Conservation (phyloP, 2,797 vertebrate genomes). For the Squalus acanthias region DNA sequence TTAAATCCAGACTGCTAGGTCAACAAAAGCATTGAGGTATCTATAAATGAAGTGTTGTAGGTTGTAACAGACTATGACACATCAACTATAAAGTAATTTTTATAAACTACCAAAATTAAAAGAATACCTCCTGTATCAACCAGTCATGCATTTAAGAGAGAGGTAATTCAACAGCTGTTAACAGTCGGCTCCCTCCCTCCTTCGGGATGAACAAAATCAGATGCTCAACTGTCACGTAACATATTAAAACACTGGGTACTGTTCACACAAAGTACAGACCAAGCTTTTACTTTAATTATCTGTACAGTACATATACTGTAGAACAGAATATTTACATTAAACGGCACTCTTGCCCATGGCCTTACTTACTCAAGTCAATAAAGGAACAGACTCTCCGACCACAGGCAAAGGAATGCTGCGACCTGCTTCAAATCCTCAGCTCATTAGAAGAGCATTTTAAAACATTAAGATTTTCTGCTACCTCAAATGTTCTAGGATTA, state of each 20-base stretch:
- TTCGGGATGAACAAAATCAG: slow-evolving; percentile 3
- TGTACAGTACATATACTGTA: slow-evolving; percentile 36
- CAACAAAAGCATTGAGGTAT: slow-evolving; percentile 37
- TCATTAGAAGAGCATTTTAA: slow-evolving; percentile 4
- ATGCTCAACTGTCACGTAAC: neutral
- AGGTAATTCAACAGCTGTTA: neutral
- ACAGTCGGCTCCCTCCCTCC: neutral
- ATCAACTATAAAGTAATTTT: slow-evolving; percentile 19
- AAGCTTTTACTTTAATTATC: slow-evolving; percentile 34
- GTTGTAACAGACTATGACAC: slow-evolving; percentile 18
- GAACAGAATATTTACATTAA: slow-evolving; percentile 37
- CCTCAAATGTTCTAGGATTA: neutral
- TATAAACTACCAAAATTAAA: slow-evolving; percentile 31
- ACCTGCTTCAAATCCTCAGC: neutral
- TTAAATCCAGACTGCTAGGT: slow-evolving; percentile 27
- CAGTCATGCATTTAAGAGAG: slow-evolving; percentile 30
- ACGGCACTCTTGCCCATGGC: neutral
- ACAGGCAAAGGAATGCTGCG: neutral
- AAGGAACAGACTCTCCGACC: neutral
- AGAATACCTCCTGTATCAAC: slow-evolving; percentile 27
- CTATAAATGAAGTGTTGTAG: slow-evolving; percentile 26
- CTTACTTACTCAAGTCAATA: slow-evolving; percentile 12
- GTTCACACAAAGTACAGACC: slow-evolving; percentile 29
- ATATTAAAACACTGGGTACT: slow-evolving; percentile 30
- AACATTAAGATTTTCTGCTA: neutral